phyloP scores from a whole-genome alignment of 2,113 vertebrate species.

The Centropristis striata region DNA sequence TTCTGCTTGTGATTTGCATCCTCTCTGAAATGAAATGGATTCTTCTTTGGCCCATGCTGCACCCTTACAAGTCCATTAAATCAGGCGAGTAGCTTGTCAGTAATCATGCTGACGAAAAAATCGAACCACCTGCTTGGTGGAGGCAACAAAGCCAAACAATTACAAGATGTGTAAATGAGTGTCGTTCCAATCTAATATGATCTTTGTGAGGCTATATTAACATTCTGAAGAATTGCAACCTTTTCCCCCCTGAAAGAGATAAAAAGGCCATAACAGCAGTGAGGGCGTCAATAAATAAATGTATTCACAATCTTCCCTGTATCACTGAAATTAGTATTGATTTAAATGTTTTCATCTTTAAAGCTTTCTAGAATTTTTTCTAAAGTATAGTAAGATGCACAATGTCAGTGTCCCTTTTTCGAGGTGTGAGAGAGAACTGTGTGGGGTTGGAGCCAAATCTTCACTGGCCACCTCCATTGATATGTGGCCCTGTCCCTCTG shows the following conservation, averaged over 20 bases:
- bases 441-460: constrained; percentile 54
- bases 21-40: too few relatives aligned
- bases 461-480: constrained; percentile 55
- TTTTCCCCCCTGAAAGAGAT: background rate
- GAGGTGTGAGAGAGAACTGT: constrained; percentile 12
- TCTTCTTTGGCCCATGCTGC: too few relatives aligned
- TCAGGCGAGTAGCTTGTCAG: too few relatives aligned
- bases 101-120: too few relatives aligned
- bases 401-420: constrained; percentile 37
- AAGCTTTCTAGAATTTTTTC: background rate
- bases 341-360: background rate
- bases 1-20: too few relatives aligned
- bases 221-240: background rate
- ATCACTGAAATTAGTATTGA: background rate
- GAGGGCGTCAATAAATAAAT: background rate
- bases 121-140: too few relatives aligned
- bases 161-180: background rate
- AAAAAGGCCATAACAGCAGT: background rate
- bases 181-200: background rate
- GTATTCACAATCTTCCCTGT: background rate
- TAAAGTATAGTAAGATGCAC: background rate
- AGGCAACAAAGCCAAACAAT: background rate
- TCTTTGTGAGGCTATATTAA: background rate
- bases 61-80: too few relatives aligned
- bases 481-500: constrained; percentile 61